phyloP scores from a whole-genome alignment of 2,888 invertebrate species.

The Torymus auratus region DNA sequence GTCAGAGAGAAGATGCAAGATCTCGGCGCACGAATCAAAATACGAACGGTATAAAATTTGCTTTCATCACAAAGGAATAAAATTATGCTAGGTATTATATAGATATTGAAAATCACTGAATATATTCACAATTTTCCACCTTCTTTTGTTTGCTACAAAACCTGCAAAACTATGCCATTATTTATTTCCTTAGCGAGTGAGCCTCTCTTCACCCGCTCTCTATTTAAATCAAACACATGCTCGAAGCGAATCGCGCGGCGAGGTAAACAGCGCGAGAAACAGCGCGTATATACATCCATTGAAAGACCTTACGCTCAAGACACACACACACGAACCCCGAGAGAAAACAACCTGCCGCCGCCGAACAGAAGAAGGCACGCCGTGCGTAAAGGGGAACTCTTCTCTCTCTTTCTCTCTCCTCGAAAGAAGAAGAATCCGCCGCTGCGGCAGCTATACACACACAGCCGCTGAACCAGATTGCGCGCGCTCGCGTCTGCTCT shows the following conservation, averaged over 20 bases:
- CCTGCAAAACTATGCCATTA: neutral
- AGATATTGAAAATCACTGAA: no score
- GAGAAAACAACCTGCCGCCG: conserved; percentile 1
- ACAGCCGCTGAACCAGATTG: conserved; percentile 43
- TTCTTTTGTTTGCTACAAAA: no score
- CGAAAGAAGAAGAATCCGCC: conserved; percentile 13
- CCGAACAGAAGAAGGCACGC: neutral
- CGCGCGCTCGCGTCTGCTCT: conserved; percentile 9
- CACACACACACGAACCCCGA: neutral
- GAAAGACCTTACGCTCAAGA: conserved; percentile 1
- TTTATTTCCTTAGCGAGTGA: neutral
- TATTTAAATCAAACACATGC: conserved; percentile 54
- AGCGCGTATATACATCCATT: conserved; percentile 10
- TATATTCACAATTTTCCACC: no score
- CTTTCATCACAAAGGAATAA: no score
- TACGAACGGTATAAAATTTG: no score
- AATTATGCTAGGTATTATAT: no score
- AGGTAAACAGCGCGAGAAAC: conserved; percentile 40
- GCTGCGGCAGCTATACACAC: neutral
- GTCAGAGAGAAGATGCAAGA: no score
- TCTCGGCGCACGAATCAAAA: no score
- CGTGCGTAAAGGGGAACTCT: conserved; percentile 22
- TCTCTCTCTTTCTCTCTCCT: neutral
- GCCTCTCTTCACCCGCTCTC: conserved; percentile 19
- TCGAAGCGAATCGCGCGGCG: conserved; percentile 34